Evolutionary conservation across 1,140 invertebrate genomes (phyloP).

Genomic region (Trinorchestia longiramus): DNA sequence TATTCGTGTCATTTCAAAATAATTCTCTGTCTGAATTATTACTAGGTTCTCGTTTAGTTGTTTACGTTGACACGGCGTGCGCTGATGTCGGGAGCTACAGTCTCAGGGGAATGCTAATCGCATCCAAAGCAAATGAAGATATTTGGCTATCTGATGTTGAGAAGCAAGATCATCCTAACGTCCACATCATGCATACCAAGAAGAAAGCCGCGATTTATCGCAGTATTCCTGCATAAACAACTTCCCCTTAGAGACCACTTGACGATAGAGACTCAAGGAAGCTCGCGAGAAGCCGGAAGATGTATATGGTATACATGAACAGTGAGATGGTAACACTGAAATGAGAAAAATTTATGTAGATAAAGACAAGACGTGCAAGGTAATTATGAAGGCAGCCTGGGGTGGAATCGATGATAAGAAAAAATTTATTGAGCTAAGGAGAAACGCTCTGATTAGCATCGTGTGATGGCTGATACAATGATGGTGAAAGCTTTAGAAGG

Average conservation of each 20-base stretch:
- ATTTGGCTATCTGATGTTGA: slow-evolving; percentile 51
- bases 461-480: too few species aligned
- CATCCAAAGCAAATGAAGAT: slow-evolving; percentile 55
- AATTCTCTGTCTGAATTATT: not conserved
- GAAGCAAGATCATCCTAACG: slow-evolving; percentile 55
- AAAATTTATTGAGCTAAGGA: not conserved
- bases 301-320: not conserved
- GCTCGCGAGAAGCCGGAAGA: not conserved
- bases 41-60: not conserved
- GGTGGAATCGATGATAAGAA: not conserved
- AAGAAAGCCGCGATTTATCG: slow-evolving; percentile 54
- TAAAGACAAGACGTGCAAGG: not conserved
- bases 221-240: slow-evolving; percentile 51
- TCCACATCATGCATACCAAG: slow-evolving; percentile 55
- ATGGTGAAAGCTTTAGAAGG: not conserved
- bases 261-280: slow-evolving; percentile 36
- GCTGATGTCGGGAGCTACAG: not conserved
- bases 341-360: not conserved
- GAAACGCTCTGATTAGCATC: not conserved
- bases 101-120: slow-evolving; percentile 28
- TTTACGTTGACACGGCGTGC: slow-evolving; percentile 9
- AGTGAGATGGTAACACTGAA: not conserved
- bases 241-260: slow-evolving; percentile 19
- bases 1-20: not conserved
- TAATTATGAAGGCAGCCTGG: not conserved